Evolutionary conservation across 2,797 vertebrate genomes (phyloP), one percentile per base, ranked within the genome.

Genomic region (Scyliorhinus canicula): DNA sequence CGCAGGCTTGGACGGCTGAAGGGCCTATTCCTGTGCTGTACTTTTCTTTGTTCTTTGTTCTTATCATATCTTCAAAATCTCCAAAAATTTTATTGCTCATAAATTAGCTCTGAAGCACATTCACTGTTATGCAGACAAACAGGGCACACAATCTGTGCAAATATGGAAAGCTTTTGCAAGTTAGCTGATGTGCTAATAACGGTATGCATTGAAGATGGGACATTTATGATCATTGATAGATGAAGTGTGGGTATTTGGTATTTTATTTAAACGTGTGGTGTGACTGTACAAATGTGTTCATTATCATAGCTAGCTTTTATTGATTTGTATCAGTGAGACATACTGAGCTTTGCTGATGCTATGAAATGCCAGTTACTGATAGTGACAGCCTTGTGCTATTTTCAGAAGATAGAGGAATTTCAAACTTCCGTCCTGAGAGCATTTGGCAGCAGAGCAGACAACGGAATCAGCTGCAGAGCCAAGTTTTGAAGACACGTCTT

Each of bases 371-470:
- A 31, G 67, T 67, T 52, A 52, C 31, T 71, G 14, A 71, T 71
- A 52, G 67, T 93, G 67, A 71, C 44, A 74, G 93, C 67, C 40
- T 35, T 71, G 52, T 52, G 31, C 65, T 35, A 67, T 35, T 93
- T 52, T 93, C 93, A 71, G 47, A 74, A 71, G 93, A 52, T 67
- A 93, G 93, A 71, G 47, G 67, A 71, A 71, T 93, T 93, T 93
- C 67, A 74, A 71, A 93, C 47, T 71, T 52, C 44, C 55, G 47
- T 71, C 67, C 67, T 47, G 52, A 21, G 67, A 93, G 93, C 67
- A 69, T 93, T 93, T 93, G 93, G 26, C 93, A 93, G 93, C 50
- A 47, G 50, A 71, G 93, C 67, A 71, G 93, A 52, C 93, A 74
- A 94, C 67, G 35, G 63, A 71, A 71, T 71, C 93, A 71, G 65